Evolutionary conservation across 2,888 invertebrate species (phyloP).

Genomic region (Coronaproctus castanopsis): DNA sequence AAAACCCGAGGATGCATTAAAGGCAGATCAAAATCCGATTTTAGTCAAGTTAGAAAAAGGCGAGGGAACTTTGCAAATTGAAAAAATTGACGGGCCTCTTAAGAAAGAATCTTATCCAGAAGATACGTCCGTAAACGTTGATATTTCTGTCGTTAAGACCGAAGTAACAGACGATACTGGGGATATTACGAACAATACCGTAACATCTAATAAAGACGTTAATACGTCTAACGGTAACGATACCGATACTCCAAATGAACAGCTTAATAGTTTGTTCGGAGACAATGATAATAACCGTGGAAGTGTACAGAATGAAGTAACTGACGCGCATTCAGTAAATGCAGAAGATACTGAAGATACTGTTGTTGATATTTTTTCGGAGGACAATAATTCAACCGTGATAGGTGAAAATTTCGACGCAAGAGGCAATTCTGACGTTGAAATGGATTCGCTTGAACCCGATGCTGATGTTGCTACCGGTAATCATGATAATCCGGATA

Average conservation of each 20-base stretch:
- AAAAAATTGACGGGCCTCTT: constrained; percentile 29
- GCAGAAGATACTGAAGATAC: constrained; percentile 20
- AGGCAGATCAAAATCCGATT: constrained; percentile 38
- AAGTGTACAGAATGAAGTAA: no score
- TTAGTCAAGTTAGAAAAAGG: constrained; percentile 40
- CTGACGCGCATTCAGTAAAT: no score
- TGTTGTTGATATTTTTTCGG: constrained; percentile 10
- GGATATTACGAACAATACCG: constrained; percentile 10
- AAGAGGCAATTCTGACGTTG: constrained; percentile 16
- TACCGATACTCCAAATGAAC: constrained; percentile 25
- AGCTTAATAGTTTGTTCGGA: no score
- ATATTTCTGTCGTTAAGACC: constrained; percentile 10
- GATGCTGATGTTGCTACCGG: constrained; percentile 14
- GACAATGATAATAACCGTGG: no score
- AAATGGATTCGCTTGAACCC: constrained; percentile 17
- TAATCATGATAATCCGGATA: background rate
- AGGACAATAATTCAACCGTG: constrained; percentile 13
- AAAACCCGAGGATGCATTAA: constrained; percentile 28
- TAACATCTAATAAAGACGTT: constrained; percentile 9
- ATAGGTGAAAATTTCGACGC: no score
- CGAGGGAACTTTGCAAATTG: constrained; percentile 40
- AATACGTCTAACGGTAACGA: constrained; percentile 21
- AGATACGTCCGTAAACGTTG: constrained; percentile 11
- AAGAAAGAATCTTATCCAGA: constrained; percentile 7
- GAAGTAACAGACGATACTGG: constrained; percentile 8